phyloP scores from a whole-genome alignment of 1,140 invertebrate genomes.

The Helicoverpa zea region DNA sequence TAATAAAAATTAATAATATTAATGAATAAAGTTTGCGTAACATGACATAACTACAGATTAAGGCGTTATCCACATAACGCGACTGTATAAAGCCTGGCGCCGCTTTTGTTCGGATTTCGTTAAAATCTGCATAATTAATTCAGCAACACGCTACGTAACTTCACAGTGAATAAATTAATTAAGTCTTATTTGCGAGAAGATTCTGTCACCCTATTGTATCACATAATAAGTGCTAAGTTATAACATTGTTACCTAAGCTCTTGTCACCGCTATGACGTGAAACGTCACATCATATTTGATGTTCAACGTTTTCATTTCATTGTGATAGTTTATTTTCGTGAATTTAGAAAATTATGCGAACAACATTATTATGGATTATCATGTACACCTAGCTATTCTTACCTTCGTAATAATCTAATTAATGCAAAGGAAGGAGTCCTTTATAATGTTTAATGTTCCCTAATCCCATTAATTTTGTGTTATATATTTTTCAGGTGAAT shows the following conservation, averaged over 20 bases:
- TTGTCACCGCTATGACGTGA: conserved; percentile 33
- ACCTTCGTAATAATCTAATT: conserved; percentile 15
- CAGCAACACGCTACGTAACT: conserved; percentile 73
- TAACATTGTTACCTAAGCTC: conserved; percentile 50
- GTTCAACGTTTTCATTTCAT: conserved; percentile 6
- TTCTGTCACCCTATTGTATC: conserved; percentile 59
- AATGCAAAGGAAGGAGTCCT: not conserved
- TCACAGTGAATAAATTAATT: conserved; percentile 72
- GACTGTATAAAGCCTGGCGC: conserved; percentile 23
- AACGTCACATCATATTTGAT: conserved; percentile 2
- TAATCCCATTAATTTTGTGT: not conserved
- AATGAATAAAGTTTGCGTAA: conserved; percentile 41
- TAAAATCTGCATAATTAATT: conserved; percentile 72
- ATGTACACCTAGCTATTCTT: not conserved
- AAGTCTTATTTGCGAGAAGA: conserved; percentile 68
- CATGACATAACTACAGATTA: conserved; percentile 42
- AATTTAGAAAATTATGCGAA: not conserved
- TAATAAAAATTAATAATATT: conserved; percentile 37
- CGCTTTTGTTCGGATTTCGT: conserved; percentile 52
- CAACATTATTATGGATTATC: not conserved
- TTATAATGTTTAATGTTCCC: not conserved
- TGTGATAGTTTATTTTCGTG: conserved; percentile 41
- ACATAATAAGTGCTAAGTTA: conserved; percentile 51
- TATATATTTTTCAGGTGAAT: not conserved
- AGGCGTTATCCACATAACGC: conserved; percentile 39